Evolutionary conservation across 2,797 vertebrate genomes (phyloP), one percentile per base, ranked within the genome.

Genomic region (Rhabdophis nuchalis): DNA sequence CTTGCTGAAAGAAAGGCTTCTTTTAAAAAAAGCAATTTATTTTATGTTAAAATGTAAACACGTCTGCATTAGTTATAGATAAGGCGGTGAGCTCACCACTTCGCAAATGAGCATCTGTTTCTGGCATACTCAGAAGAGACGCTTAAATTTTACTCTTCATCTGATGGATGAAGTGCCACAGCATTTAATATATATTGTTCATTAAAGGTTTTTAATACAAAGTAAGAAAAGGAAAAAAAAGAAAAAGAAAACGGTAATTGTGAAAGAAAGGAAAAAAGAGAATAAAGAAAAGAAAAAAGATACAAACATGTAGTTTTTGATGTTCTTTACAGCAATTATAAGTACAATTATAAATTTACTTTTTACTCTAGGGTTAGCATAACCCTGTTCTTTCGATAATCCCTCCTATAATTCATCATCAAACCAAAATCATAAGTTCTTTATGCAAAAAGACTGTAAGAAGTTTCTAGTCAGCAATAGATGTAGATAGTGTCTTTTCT

Each of bases 41-140:
- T 97, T 96, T 96, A 95, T 93, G 94, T 95, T 95, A 52, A 95
- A 93, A 91, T 95, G 92, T 96, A 96, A 96, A 95, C 93, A 94
- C 95, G 95, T 95, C 46, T 96, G 56, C 95, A 95, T 94, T 94
- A 94, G 92, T 96, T 95, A 95, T 94, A 95, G 95, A 95, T 95
- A 97, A 95, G 88, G 86, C 95, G 89, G 89, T 95, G 96, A 95
- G 95, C 94, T 95, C 95, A 96, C 95, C 93, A 94, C 93, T 96
- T 97, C 95, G 95, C 95, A 96, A 96, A 93, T 92, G 94, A 95
- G 92, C 87, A 93, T 90, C 91, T 95, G 92, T 95, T 95, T 92
- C 94, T 93, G 93, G 93, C 94, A 90, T 92, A 95, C 92, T 82
- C 95, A 58, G 93, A 95, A 94, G 92, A 56, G 96, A 96, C 95